A percentile compares a stretch with the other conserved stretches of the same genome.
Evolutionary conservation across 2,797 vertebrate species (phyloP).

Genomic region (Moxostoma hubbsi): DNA sequence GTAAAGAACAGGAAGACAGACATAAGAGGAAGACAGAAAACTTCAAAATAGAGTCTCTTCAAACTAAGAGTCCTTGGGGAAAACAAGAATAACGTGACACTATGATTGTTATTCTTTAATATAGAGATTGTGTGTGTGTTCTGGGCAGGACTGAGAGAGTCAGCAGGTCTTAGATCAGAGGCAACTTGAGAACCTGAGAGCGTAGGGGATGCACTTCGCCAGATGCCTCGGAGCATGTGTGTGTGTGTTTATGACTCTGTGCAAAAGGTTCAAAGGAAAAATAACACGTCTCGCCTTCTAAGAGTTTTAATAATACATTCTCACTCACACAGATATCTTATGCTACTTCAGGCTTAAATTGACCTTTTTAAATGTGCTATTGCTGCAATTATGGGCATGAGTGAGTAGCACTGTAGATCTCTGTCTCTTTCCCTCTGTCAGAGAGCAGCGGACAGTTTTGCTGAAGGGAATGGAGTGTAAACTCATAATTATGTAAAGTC

Average conservation of each 20-base stretch:
- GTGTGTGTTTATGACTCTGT: slow-evolving; percentile 12
- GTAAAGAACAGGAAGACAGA: too few species aligned
- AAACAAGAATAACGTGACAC: too few species aligned
- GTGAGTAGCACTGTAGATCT: slow-evolving; percentile 40
- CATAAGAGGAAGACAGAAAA: too few species aligned
- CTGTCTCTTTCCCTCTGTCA: slow-evolving; percentile 9
- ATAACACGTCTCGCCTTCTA: slow-evolving; percentile 38
- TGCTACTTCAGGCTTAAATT: slow-evolving; percentile 41
- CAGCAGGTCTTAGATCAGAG: slow-evolving; percentile 26
- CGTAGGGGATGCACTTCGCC: background rate
- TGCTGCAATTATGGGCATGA: slow-evolving; percentile 53
- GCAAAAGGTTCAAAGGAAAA: slow-evolving; percentile 43
- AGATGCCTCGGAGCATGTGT: slow-evolving; percentile 3
- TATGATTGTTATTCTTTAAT: background rate
- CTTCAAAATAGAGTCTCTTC: too few species aligned
- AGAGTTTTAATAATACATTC: slow-evolving; percentile 47
- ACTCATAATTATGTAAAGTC: slow-evolving; percentile 18
- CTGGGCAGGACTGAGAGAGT: slow-evolving; percentile 1
- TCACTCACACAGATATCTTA: slow-evolving; percentile 33
- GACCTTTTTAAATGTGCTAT: slow-evolving; percentile 55
- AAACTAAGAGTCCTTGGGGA: too few species aligned
- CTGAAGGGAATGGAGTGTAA: slow-evolving; percentile 11
- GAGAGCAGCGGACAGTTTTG: slow-evolving; percentile 5
- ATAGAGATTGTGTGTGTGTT: background rate
- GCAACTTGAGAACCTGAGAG: background rate